phyloP scores from a whole-genome alignment of 2,113 vertebrate species.

The Campylorhamphus procurvoides region DNA sequence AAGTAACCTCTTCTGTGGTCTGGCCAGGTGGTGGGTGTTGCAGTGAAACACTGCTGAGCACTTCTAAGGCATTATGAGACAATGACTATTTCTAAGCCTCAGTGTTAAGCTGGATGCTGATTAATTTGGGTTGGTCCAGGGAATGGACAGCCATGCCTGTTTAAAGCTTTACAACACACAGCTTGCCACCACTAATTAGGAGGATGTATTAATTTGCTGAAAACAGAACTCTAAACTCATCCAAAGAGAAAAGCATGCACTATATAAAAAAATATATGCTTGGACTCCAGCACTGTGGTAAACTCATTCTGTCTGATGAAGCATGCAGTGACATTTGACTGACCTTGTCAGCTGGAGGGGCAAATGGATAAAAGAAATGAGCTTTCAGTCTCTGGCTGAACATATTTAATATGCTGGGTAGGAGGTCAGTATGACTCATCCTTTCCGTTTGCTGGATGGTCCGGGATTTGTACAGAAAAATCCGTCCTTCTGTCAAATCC shows the following conservation, averaged over 20 bases:
- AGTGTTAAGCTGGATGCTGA: neutral
- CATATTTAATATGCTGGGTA: conserved; percentile 34
- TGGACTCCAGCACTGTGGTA: neutral
- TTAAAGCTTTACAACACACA: neutral
- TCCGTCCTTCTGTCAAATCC: neutral
- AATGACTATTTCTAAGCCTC: neutral
- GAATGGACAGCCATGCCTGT: neutral
- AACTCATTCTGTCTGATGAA: conserved; percentile 28
- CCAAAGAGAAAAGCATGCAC: neutral
- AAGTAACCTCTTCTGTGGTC: neutral
- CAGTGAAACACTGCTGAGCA: neutral
- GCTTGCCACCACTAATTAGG: neutral
- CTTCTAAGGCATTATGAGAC: neutral
- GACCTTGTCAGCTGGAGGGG: conserved; percentile 42
- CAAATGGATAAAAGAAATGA: conserved; percentile 34
- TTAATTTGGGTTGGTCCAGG: neutral
- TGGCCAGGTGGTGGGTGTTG: neutral
- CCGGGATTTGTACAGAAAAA: neutral
- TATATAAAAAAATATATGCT: neutral
- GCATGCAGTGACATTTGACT: conserved; percentile 40
- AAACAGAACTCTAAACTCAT: neutral
- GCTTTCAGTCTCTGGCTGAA: conserved; percentile 29
- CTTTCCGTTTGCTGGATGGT: conserved; percentile 13
- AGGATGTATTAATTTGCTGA: neutral
- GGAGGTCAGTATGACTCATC: conserved; percentile 49